phyloP scores from a whole-genome alignment of 2,113 vertebrate genomes.

The Maylandia zebra region DNA sequence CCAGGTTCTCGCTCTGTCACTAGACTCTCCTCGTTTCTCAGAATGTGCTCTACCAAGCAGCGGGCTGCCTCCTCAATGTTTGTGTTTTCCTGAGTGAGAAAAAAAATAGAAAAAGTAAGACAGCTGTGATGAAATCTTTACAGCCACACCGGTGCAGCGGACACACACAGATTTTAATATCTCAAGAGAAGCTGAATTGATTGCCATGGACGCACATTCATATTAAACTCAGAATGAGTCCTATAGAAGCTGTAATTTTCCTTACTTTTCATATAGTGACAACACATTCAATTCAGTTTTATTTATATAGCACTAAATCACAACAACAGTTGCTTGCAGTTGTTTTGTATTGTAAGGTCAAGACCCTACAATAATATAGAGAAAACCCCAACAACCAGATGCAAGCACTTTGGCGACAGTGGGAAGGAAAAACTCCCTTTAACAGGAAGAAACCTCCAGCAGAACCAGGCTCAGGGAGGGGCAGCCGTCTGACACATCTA shows the following conservation, averaged over 20 bases:
- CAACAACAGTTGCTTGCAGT: not conserved
- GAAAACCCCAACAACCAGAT: too few species aligned
- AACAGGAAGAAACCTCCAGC: too few species aligned
- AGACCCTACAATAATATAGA: not conserved
- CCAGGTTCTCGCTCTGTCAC: slow-evolving; percentile 28
- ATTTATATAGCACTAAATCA: not conserved
- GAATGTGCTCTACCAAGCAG: slow-evolving; percentile 64
- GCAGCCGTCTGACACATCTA: too few species aligned
- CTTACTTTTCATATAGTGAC: not conserved
- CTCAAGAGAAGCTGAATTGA: not conserved
- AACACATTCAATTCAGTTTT: not conserved
- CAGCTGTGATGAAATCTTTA: not conserved
- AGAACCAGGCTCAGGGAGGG: too few species aligned
- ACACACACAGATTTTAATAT: not conserved
- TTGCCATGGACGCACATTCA: not conserved
- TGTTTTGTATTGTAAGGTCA: not conserved
- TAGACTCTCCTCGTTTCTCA: slow-evolving; percentile 54
- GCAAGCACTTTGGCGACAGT: too few species aligned
- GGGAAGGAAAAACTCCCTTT: too few species aligned
- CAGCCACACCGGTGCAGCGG: not conserved
- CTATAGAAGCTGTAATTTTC: not conserved
- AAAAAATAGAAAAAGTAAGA: not conserved
- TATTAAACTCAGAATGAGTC: not conserved
- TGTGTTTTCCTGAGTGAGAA: slow-evolving; percentile 53
- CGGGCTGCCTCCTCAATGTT: slow-evolving; percentile 63